Conservation (phyloP, 30 jellyfish, hydroid and myxozoan species). For the Aurelia aurita region DNA sequence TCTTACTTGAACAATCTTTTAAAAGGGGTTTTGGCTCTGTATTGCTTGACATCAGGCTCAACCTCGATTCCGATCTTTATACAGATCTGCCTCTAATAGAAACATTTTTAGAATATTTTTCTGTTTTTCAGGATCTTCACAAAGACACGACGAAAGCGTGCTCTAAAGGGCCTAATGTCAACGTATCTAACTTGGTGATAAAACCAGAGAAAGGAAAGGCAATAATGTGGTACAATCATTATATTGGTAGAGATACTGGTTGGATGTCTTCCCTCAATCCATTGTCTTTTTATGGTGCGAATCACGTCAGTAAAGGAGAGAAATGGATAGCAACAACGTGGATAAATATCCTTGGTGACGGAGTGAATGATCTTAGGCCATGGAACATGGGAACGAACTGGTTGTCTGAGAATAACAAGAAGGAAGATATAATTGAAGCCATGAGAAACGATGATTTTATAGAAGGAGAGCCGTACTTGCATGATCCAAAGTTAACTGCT, state of each 20-base stretch:
- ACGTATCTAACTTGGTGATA: slow-evolving; percentile 60
- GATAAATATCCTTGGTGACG: slow-evolving; percentile 92
- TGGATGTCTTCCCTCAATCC: slow-evolving; percentile 89
- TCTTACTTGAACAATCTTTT: no score
- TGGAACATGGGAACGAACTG: slow-evolving; percentile 94
- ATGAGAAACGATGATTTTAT: slow-evolving; percentile 89
- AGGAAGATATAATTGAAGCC: slow-evolving; percentile 48
- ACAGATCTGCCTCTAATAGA: no score
- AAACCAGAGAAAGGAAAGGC: slow-evolving; percentile 98
- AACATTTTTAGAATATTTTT: no score
- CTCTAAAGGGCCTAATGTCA: slow-evolving; percentile 63
- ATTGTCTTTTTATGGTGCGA: slow-evolving; percentile 59
- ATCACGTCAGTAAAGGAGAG: slow-evolving; percentile 53
- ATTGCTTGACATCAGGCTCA: no score
- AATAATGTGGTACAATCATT: slow-evolving; percentile 92
- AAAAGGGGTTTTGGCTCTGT: no score
- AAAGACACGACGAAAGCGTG: slow-evolving; percentile 75
- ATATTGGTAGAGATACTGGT: slow-evolving; percentile 83
- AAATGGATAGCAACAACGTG: slow-evolving; percentile 93
- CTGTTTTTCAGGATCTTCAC: slow-evolving; percentile 65
- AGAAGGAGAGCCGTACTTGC: slow-evolving; percentile 84
- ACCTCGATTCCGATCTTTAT: no score
- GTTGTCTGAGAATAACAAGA: slow-evolving; percentile 57
- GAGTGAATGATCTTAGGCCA: slow-evolving; percentile 86
- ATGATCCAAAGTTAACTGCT: slow-evolving; percentile 42